Percentiles rank a stretch among this genome's conserved stretches.
Conservation (phyloP, 2,797 vertebrate species). For the Gallinago solitaria region DNA sequence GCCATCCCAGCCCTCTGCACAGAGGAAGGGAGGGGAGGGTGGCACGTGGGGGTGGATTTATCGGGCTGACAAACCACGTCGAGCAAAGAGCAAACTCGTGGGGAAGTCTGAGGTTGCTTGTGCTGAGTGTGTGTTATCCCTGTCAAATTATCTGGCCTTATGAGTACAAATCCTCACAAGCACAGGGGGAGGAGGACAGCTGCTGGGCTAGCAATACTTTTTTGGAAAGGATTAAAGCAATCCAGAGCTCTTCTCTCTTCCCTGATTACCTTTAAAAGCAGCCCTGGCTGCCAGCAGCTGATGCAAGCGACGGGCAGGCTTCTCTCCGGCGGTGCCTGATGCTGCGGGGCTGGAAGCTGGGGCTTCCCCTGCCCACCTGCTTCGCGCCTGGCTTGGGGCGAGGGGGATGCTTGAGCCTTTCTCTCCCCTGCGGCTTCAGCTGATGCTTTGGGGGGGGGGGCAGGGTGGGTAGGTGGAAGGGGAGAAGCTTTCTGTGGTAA, state of each 20-base stretch:
- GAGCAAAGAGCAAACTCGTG: not conserved
- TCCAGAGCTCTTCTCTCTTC: not conserved
- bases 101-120: not conserved
- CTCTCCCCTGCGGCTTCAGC: slow-evolving; percentile 18
- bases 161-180: not conserved
- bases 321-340: not conserved
- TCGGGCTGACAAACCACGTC: not conserved
- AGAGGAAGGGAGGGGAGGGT: not conserved
- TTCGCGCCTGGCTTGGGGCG: not conserved
- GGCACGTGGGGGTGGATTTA: not conserved
- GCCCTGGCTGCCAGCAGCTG: not conserved
- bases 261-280: not conserved
- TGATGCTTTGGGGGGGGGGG: not conserved
- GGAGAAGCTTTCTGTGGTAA: slow-evolving; percentile 43
- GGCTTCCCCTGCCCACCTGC: not conserved
- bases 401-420: not conserved
- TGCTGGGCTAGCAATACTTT: not conserved
- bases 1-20: not conserved
- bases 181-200: not conserved
- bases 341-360: not conserved
- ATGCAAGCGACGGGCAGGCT: not conserved
- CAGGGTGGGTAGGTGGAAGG: not conserved
- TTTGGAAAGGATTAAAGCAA: slow-evolving; percentile 35
- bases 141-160: not conserved
- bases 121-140: not conserved